These are phyloP conservation scores for Biston betularia DNA, from an alignment of 2,888 invertebrate genomes.

Conservation along the genomic window DNA sequence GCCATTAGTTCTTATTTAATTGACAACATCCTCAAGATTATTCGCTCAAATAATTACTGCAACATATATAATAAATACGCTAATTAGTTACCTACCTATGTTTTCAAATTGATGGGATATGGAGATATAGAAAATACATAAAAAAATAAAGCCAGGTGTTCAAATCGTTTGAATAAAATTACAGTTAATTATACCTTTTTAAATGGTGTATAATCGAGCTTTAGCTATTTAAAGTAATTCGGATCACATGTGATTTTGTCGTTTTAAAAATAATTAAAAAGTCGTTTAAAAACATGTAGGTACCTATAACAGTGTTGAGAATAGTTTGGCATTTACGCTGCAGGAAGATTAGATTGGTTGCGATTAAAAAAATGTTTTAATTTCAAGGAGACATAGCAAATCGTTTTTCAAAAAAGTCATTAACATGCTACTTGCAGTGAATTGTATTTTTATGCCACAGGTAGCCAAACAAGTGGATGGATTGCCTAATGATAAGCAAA, in stretches of 20 bases:
- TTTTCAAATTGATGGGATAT: constrained; percentile 18
- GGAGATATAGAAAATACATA: constrained; percentile 28
- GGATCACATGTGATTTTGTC: constrained; percentile 15
- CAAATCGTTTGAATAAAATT: constrained; percentile 34
- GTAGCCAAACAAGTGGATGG: too few relatives aligned
- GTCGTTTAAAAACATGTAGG: too few relatives aligned
- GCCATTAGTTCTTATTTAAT: constrained; percentile 21
- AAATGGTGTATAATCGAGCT: constrained; percentile 6
- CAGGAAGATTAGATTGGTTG: background rate
- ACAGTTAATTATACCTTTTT: constrained; percentile 16
- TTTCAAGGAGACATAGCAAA: background rate
- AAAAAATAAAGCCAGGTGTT: constrained; percentile 37
- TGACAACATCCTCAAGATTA: constrained; percentile 20
- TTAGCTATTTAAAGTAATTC: background rate
- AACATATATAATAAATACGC: constrained; percentile 14
- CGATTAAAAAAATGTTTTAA: background rate
- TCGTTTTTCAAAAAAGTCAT: too few relatives aligned
- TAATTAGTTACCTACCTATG: constrained; percentile 24
- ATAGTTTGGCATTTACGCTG: background rate
- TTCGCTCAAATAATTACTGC: constrained; percentile 2
- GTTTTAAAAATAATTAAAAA: too few relatives aligned
- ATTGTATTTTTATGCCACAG: too few relatives aligned
- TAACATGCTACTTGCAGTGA: too few relatives aligned
- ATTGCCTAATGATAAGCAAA: too few relatives aligned
- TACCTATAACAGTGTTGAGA: background rate